phyloP scores from a whole-genome alignment of 2,113 vertebrate genomes.

The Alethe diademata region DNA sequence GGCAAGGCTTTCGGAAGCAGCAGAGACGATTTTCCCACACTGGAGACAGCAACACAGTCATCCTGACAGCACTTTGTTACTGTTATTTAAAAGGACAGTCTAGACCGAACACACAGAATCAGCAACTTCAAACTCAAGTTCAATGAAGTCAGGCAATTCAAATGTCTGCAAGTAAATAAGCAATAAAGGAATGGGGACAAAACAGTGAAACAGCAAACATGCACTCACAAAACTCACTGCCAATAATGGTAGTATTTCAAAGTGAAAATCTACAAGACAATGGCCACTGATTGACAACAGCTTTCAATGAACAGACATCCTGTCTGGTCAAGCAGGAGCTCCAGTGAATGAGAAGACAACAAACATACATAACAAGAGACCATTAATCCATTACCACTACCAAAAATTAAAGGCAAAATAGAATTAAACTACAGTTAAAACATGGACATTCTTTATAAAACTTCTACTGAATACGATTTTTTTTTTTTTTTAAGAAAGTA shows the following conservation, averaged over 20 bases:
- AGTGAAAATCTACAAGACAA: not conserved
- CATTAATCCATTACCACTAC: not conserved
- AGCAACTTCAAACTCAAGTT: slow-evolving; percentile 29
- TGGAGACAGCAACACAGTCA: not conserved
- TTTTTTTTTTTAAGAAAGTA: not conserved
- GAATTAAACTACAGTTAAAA: not conserved
- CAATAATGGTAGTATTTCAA: not conserved
- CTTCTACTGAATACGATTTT: accelerated
- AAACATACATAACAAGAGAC: not conserved
- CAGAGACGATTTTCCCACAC: not conserved
- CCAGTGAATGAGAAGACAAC: not conserved
- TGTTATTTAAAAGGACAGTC: slow-evolving; percentile 47
- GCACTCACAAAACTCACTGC: not conserved
- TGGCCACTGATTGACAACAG: not conserved
- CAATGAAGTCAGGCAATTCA: slow-evolving; percentile 31
- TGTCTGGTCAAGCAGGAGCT: not conserved
- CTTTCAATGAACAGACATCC: not conserved
- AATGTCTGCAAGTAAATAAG: slow-evolving; percentile 26
- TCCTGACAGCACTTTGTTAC: not conserved
- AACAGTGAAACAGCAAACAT: not conserved
- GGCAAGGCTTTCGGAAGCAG: not conserved
- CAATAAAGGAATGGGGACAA: not conserved
- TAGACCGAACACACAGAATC: slow-evolving; percentile 24
- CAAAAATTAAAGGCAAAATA: not conserved
- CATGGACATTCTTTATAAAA: not conserved